Evolutionary conservation across 2,113 vertebrate species (phyloP).

Genomic region (Nothobranchius furzeri): DNA sequence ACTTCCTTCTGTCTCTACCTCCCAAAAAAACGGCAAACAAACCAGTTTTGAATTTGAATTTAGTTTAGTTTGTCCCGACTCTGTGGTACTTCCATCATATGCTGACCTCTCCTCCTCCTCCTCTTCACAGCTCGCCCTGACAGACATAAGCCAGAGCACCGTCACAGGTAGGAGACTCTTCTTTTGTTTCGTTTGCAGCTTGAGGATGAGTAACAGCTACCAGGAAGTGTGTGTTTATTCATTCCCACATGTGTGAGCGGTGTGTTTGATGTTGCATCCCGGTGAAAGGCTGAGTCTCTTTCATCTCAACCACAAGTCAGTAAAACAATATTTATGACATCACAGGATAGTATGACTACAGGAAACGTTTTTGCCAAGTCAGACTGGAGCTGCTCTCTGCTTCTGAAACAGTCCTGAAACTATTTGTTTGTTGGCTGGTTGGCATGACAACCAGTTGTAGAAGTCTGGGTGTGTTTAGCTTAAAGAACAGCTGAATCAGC

Average conservation of each 20-base stretch:
- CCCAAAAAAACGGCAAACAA: too few species aligned
- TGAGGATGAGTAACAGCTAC: not conserved
- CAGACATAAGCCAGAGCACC: constrained; percentile 67
- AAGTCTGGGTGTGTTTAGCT: constrained; percentile 35
- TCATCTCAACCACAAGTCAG: not conserved
- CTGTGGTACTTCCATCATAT: too few species aligned
- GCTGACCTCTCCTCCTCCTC: constrained; percentile 19
- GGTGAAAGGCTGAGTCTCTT: constrained; percentile 2
- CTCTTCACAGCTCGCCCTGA: constrained; percentile 58
- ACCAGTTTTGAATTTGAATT: too few species aligned
- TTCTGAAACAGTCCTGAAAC: constrained; percentile 59
- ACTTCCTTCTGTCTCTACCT: too few species aligned
- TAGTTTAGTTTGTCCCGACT: too few species aligned
- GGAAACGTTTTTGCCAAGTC: not conserved
- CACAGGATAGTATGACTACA: not conserved
- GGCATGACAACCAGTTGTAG: constrained; percentile 41
- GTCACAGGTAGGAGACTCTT: constrained; percentile 59
- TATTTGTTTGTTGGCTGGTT: constrained; percentile 46
- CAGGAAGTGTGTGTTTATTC: not conserved
- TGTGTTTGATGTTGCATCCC: constrained; percentile 12
- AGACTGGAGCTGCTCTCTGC: not conserved
- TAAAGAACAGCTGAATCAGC: not conserved
- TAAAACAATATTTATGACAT: not conserved
- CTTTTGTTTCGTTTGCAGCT: not conserved
- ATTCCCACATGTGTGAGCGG: not conserved